Conservation (phyloP, 2,797 vertebrate species). For the Notolepis coatsorum region DNA sequence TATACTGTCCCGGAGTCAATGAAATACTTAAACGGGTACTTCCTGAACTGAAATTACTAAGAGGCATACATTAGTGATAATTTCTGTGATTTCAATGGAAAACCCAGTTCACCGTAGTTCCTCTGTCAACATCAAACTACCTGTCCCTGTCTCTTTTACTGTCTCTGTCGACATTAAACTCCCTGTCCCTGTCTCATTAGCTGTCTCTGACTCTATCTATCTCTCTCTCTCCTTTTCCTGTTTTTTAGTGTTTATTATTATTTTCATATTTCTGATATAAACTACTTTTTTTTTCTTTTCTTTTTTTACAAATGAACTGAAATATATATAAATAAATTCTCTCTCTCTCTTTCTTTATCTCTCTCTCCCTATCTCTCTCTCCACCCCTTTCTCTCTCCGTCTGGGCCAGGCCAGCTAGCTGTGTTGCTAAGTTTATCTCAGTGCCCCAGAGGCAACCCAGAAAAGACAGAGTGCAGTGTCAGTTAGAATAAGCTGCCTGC, state of each 20-base stretch:
- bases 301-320: too few species aligned
- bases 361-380: not conserved
- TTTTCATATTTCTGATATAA: slow-evolving; percentile 6
- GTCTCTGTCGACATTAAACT: not conserved
- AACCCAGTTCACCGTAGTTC: slow-evolving; percentile 5
- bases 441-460: slow-evolving; percentile 65
- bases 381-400: not conserved
- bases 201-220: not conserved
- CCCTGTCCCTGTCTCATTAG: too few species aligned
- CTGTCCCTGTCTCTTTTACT: not conserved
- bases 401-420: slow-evolving; percentile 54
- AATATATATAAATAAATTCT: too few species aligned
- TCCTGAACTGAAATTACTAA: too few species aligned
- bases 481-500: slow-evolving; percentile 52
- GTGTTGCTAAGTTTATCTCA: slow-evolving; percentile 73
- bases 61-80: too few species aligned
- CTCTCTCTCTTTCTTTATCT: slow-evolving; percentile 1
- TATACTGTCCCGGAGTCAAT: too few species aligned
- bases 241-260: not conserved
- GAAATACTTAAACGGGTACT: too few species aligned
- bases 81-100: not conserved
- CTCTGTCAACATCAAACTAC: not conserved
- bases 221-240: not conserved
- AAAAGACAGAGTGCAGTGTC: slow-evolving; percentile 69
- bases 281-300: too few species aligned